Percentiles rank a stretch among this genome's conserved stretches.
Evolutionary conservation across 2,888 invertebrate genomes (phyloP).

Genomic region (Priocnemis perturbator): DNA sequence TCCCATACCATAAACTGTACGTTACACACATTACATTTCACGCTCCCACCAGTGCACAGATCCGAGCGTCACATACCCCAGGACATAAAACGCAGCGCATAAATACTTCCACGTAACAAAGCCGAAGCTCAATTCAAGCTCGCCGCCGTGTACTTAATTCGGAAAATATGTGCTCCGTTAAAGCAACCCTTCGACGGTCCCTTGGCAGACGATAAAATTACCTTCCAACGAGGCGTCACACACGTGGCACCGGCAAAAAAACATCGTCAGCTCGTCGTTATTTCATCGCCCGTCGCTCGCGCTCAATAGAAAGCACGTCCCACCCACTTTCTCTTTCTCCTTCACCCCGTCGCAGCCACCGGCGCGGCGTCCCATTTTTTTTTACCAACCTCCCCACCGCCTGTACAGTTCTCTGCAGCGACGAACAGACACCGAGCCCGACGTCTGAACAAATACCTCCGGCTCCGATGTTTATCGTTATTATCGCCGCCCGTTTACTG

Average conservation of each 20-base stretch:
- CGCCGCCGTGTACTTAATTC: no score
- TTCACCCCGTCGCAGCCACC: background rate
- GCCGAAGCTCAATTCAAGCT: no score
- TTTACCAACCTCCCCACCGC: background rate
- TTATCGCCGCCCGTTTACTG: background rate
- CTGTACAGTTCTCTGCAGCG: background rate
- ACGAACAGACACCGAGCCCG: background rate
- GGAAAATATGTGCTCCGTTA: no score
- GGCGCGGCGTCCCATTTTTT: conserved; percentile 2
- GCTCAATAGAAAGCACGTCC: no score
- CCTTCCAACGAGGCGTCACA: conserved; percentile 10
- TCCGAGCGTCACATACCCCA: no score
- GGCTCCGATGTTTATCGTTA: conserved; percentile 4
- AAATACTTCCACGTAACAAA: no score
- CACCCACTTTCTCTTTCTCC: background rate
- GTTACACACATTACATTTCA: no score
- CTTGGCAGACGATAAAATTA: conserved; percentile 4
- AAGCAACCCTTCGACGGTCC: no score
- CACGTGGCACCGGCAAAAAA: conserved; percentile 1
- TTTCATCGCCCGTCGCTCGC: background rate
- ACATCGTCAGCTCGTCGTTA: conserved; percentile 8
- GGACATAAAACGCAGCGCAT: no score
- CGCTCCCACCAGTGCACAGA: no score
- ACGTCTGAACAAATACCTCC: conserved; percentile 3
- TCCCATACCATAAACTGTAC: no score